Evolutionary conservation across 2,797 vertebrate species (phyloP).

Genomic region (Podargus strigoides): DNA sequence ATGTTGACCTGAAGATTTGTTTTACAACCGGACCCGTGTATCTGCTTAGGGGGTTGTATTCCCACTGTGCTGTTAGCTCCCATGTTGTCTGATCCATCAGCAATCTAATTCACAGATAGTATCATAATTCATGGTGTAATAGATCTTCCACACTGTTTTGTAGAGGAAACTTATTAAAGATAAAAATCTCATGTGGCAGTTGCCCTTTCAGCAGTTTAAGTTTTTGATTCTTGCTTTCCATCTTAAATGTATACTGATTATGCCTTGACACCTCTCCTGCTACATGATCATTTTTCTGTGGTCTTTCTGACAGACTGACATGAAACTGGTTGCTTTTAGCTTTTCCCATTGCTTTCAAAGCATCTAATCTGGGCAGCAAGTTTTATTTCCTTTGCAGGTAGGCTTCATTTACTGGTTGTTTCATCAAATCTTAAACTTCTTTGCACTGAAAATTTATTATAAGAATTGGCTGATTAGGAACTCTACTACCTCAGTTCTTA

Average conservation of each 20-base stretch:
- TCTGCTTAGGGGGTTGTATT: not conserved
- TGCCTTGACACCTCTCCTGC: not conserved
- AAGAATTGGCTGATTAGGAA: not conserved
- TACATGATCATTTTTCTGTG: not conserved
- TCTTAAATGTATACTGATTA: slow-evolving; percentile 1
- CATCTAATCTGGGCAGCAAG: not conserved
- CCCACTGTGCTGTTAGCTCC: not conserved
- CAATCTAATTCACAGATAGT: not conserved
- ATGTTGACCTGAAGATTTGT: slow-evolving; percentile 24
- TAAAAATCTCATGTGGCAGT: not conserved
- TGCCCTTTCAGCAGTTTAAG: slow-evolving; percentile 20
- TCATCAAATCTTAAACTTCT: not conserved
- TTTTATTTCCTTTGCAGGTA: not conserved
- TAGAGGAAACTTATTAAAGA: slow-evolving; percentile 9
- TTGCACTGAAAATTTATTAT: not conserved
- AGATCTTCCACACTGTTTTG: not conserved
- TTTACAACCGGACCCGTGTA: not conserved
- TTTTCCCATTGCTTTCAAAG: not conserved
- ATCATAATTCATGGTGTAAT: slow-evolving; percentile 30
- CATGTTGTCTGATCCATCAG: not conserved
- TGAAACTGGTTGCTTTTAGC: not conserved
- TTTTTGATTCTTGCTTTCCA: slow-evolving; percentile 26
- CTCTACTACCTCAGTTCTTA: not conserved
- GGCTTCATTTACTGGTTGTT: not conserved
- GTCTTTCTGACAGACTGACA: not conserved